Base-by-base conservation (phyloP, 1,140 invertebrate species). In the Phymastichus coffea region DNA sequence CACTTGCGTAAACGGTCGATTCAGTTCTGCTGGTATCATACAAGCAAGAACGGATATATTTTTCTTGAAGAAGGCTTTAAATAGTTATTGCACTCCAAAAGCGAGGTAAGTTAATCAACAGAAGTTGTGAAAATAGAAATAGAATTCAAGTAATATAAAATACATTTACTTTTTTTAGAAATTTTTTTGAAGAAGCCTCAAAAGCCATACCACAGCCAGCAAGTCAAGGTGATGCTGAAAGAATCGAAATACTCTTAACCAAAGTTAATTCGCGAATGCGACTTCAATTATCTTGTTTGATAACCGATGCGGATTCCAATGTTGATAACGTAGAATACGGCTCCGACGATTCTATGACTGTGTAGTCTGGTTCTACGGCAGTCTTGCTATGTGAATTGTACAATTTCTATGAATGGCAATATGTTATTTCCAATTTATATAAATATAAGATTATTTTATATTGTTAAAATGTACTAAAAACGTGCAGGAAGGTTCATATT, bases 1-100 rank as follows among this genome's bases (percentile, higher is more conserved):
- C 82, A 88, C 89, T 30, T 93, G 92, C 75, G 88, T 89, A 30
- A 57, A 56, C 23, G 81, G 83, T 37, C 83, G 83, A 52, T 91
- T 91, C 74, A 87, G 84, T 70, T 73, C 78, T 15, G 73, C 83
- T 56, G 89, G 90, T 17, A 83, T 84, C 44, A 71, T 89, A 47
- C 91, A 93, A 79, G 88, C 87, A 10, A 76, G 78, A 55, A 80
- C 83, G 4, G 87, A 89, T 69, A 83, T 89, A 53, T 75, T 70
- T 19, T 81, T 84, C 14, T 70, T 90, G 19, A 79, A 80, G 64
- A 81, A 84, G 40, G 76, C 83, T 35, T 72, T 87, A 20, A 60
- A 70, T 25, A 63, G 64, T 52, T 86, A 83, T 61, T 79, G 79
- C 33, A 86, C 83, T 20, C 67, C 74, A 6, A 81, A 79, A 68